phyloP scores from a whole-genome alignment of 2,888 invertebrate species.

The Cephalotes varians region DNA sequence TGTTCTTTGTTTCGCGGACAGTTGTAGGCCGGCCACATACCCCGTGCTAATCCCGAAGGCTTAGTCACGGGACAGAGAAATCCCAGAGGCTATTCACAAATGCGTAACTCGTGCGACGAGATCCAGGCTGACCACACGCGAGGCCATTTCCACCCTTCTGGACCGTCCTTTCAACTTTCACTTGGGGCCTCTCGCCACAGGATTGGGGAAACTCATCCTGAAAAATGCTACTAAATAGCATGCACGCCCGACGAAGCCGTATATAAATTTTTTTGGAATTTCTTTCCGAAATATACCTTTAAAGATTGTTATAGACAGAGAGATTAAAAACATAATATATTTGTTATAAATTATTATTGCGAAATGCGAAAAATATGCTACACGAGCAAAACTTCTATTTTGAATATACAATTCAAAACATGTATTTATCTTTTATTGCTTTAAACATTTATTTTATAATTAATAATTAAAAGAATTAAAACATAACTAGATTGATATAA shows the following conservation, averaged over 20 bases:
- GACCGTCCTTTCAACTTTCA: constrained; percentile 60
- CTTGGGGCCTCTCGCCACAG: constrained; percentile 36
- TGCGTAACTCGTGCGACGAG: constrained; percentile 71
- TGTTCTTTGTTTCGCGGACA: constrained; percentile 71
- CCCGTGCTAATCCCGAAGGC: constrained; percentile 77
- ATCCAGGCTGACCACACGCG: constrained; percentile 72
- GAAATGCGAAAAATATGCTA: constrained; percentile 14
- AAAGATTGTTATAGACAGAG: not conserved
- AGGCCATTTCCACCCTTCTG: constrained; percentile 62
- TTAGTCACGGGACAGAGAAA: constrained; percentile 76
- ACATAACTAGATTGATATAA: not conserved
- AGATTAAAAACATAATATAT: not conserved
- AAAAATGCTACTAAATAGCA: constrained; percentile 46
- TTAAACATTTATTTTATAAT: not conserved
- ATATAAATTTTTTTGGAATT: constrained; percentile 11
- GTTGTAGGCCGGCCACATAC: constrained; percentile 71
- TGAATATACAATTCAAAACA: not conserved
- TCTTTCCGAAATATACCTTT: not conserved
- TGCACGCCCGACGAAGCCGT: constrained; percentile 1
- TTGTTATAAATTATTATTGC: not conserved
- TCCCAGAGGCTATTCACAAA: constrained; percentile 79
- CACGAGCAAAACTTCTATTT: not conserved
- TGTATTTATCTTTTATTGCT: not conserved
- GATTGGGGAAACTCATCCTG: constrained; percentile 40
- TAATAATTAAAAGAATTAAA: not conserved